Base-by-base conservation (phyloP, 1,140 invertebrate genomes). In the Lepidurus apus region DNA sequence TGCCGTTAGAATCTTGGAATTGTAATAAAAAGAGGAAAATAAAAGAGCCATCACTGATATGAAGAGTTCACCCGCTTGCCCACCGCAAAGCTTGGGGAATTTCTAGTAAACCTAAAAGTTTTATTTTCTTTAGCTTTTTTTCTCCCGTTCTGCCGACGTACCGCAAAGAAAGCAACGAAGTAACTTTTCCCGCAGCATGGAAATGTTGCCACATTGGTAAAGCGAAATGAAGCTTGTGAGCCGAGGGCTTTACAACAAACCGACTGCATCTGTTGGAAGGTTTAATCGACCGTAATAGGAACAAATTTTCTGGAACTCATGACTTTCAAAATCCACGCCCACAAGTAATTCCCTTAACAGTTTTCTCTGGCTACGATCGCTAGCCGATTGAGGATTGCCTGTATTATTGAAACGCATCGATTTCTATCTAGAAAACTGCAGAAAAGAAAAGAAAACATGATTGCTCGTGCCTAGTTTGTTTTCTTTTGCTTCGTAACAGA, bases 261-360 rank as follows among this genome's bases (percentile, higher is more conserved):
- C 53, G 53, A 65, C 53, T 65, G 53, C 53, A 65, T 65, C 53
- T 65, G 53, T 65, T 65, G 53, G 53, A 65, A 21, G 53, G 53
- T 65, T 65, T 65, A 65, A 65, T 65, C 53, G 53, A 65, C 53
- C 53, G 53, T 65, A 65, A 65, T 65, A 21, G 53, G 53, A 65
- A 65, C 53, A 65, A 65, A 65, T 65, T 65, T 65, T 65, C 53
- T 65, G 53, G 53, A 65, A 65, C 53, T 65, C 53, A 65, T 65
- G 53, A 65, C 53, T 65, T 65, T 65, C 53, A 65, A 65, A 65
- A 21, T 65, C 53, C 53, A 65, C 53, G 53, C 53, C 53, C 13
- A n/a, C 53, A 8, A 17, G 53, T 65, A 9, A 65, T 65, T 65
- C 53, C 13, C 21, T 34, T 4, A 4, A 34, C 34, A 34, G 34